Conservation (phyloP, 2,797 vertebrate species). For the Pelobates cultripes region DNA sequence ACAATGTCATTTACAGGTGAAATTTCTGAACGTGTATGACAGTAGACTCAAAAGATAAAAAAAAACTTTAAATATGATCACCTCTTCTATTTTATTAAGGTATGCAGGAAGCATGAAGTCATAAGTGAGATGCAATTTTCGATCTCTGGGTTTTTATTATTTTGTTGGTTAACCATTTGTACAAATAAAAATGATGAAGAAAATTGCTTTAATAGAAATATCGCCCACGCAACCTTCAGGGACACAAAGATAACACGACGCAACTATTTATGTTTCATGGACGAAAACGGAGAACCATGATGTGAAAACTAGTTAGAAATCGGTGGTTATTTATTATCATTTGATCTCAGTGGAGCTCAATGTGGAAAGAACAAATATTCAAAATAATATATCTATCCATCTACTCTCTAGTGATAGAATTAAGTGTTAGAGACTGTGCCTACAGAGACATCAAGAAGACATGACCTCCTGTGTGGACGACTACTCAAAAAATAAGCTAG, state of each 20-base stretch:
- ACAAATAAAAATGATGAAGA: not conserved
- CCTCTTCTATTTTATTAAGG: not conserved
- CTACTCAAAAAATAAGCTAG: no score
- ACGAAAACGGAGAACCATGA: no score
- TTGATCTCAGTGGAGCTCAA: not conserved
- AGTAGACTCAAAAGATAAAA: not conserved
- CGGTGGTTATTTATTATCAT: not conserved
- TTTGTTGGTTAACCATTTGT: not conserved
- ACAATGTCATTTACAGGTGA: constrained; percentile 49
- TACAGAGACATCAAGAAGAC: no score
- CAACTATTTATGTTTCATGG: not conserved
- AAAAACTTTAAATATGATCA: not conserved
- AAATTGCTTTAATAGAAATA: not conserved
- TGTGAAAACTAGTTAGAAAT: not conserved
- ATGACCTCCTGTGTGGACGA: no score
- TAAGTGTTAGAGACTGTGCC: no score
- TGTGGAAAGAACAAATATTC: no score
- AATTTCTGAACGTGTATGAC: not conserved
- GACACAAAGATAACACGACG: not conserved
- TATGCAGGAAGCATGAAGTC: not conserved
- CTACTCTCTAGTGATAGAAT: no score
- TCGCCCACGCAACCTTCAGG: no score
- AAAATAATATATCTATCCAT: no score
- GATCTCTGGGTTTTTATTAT: not conserved
- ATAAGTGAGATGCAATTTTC: not conserved